Evolutionary conservation across 2,113 vertebrate species (phyloP).

Genomic region (Prionailurus viverrinus): DNA sequence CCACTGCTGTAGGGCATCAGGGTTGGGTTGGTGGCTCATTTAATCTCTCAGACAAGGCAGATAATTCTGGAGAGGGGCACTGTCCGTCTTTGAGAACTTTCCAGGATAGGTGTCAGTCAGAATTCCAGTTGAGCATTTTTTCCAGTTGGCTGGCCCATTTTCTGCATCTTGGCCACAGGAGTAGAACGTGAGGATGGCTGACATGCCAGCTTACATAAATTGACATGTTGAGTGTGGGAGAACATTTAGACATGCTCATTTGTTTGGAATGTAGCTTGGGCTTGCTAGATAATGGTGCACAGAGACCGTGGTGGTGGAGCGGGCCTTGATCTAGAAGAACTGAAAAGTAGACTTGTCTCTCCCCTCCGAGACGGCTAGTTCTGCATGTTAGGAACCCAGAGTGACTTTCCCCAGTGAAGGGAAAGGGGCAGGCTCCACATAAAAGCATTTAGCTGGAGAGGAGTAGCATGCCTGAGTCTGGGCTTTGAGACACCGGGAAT

Average conservation of each 20-base stretch:
- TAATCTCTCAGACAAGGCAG: not conserved
- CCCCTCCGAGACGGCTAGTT: no score
- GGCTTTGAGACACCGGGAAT: not conserved
- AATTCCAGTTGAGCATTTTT: not conserved
- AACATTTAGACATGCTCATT: not conserved
- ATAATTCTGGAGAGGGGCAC: not conserved
- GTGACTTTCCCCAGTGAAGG: not conserved
- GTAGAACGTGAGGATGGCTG: not conserved
- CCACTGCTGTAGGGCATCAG: not conserved
- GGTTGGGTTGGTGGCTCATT: not conserved
- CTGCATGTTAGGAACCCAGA: not conserved
- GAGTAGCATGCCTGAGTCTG: not conserved
- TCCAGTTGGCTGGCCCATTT: not conserved
- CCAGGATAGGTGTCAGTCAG: not conserved
- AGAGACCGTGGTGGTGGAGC: no score
- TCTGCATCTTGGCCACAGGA: not conserved
- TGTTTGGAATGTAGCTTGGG: not conserved
- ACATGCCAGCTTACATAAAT: not conserved
- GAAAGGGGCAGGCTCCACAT: not conserved
- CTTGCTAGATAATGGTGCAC: rapidly evolving
- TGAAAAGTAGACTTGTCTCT: not conserved
- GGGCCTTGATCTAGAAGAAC: not conserved
- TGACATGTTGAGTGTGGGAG: not conserved
- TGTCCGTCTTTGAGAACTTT: not conserved
- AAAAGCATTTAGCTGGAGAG: not conserved